phyloP scores from a whole-genome alignment of 2,797 vertebrate species.

The Hapalemur alaotrensis region DNA sequence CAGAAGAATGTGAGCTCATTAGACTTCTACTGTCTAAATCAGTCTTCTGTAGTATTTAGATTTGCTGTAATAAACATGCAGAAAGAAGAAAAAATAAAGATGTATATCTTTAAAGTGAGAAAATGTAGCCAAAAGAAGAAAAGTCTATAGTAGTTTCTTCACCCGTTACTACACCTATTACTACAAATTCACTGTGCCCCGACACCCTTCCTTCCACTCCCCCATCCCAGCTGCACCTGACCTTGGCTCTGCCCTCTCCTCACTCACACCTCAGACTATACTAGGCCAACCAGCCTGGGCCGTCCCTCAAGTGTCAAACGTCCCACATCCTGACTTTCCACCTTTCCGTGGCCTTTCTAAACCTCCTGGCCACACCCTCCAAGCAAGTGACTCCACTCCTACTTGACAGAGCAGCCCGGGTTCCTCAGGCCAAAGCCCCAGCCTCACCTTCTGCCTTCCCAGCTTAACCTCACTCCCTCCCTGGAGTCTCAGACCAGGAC shows the following conservation, averaged over 20 bases:
- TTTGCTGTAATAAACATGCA: not conserved
- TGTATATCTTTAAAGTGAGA: not conserved
- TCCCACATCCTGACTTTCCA: not conserved
- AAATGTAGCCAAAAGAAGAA: not conserved
- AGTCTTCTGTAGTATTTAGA: not conserved
- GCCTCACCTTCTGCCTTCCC: not conserved
- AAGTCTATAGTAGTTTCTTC: not conserved
- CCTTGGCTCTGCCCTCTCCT: not conserved
- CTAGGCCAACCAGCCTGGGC: not conserved
- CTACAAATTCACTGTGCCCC: too few relatives aligned
- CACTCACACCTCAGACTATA: too few relatives aligned
- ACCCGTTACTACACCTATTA: accelerated
- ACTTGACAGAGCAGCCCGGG: not conserved
- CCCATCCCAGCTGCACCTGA: too few relatives aligned
- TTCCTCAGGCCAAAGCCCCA: not conserved
- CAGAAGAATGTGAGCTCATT: not conserved
- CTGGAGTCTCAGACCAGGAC: not conserved
- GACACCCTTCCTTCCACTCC: not conserved
- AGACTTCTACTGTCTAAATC: not conserved
- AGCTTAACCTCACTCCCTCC: not conserved
- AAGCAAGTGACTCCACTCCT: not conserved
- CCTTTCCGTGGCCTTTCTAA: not conserved
- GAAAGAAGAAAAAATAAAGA: not conserved
- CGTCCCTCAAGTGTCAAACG: not conserved
- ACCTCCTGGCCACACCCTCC: not conserved